These are phyloP conservation scores for Cephus rjabovi DNA, from an alignment of 2,888 invertebrate genomes.

Conservation along the genomic window DNA sequence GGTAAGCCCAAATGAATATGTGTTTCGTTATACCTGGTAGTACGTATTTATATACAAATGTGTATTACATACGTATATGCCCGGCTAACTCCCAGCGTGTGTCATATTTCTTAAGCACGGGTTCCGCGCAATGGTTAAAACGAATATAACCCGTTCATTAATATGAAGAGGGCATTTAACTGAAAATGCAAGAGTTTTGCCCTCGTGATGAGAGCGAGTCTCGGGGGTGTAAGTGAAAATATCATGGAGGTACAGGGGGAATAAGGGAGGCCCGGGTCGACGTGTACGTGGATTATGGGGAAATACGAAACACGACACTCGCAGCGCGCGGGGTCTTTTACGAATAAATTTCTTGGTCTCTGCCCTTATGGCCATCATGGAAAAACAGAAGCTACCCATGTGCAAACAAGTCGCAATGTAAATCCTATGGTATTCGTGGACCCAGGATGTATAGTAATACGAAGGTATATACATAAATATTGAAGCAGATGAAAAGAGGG, in stretches of 20 bases:
- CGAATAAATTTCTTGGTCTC: background rate
- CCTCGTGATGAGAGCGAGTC: background rate
- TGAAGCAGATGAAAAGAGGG: no score
- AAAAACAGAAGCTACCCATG: background rate
- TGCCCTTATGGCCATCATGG: background rate
- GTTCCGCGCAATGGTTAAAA: background rate
- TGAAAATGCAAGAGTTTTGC: conserved; percentile 36
- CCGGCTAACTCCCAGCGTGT: background rate
- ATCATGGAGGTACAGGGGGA: background rate
- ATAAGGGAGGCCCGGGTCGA: background rate
- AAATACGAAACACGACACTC: background rate
- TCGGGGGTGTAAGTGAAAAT: background rate
- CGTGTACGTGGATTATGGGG: background rate
- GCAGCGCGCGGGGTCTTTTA: background rate
- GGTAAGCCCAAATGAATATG: background rate
- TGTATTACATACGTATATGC: background rate
- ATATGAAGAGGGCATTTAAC: conserved; percentile 43
- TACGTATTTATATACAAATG: background rate
- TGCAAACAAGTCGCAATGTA: background rate
- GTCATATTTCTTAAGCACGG: background rate
- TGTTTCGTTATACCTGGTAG: background rate
- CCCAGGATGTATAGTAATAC: no score
- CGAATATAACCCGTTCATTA: conserved; percentile 49
- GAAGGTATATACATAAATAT: background rate
- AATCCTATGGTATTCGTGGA: background rate